A percentile compares a stretch with the other conserved stretches of the same genome.
phyloP scores from a whole-genome alignment of 2,888 invertebrate species.

The Linnaemya vulpina region DNA sequence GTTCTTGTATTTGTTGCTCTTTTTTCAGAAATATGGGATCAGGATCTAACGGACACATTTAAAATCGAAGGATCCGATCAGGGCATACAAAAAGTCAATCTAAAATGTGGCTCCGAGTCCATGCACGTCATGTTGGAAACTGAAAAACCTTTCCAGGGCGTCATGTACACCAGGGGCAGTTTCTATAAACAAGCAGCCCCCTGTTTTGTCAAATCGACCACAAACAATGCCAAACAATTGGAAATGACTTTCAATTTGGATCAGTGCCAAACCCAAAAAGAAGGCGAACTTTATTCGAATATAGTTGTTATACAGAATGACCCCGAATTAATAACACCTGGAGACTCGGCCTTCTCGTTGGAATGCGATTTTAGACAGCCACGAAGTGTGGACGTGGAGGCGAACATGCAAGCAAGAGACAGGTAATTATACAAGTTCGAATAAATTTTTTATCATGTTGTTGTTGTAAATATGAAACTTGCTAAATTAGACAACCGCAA shows the following conservation, averaged over 20 bases:
- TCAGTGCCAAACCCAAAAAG: slow-evolving; percentile 85
- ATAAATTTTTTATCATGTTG: not conserved
- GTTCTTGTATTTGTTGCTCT: not conserved
- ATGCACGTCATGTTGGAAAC: slow-evolving; percentile 84
- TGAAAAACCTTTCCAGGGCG: slow-evolving; percentile 85
- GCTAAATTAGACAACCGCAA: slow-evolving; percentile 80
- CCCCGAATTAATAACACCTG: slow-evolving; percentile 86
- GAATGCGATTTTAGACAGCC: slow-evolving; percentile 86
- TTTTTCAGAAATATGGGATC: slow-evolving; percentile 82
- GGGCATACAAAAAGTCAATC: slow-evolving; percentile 85
- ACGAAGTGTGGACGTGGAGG: slow-evolving; percentile 84
- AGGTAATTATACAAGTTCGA: slow-evolving; percentile 77
- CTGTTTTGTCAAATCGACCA: slow-evolving; percentile 85
- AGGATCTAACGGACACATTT: slow-evolving; percentile 85
- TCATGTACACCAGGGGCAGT: slow-evolving; percentile 86
- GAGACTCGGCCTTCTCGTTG: slow-evolving; percentile 87
- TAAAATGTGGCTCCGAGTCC: slow-evolving; percentile 85
- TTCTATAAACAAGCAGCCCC: slow-evolving; percentile 85
- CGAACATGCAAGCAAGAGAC: slow-evolving; percentile 83
- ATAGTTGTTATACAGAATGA: slow-evolving; percentile 87
- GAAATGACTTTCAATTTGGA: slow-evolving; percentile 85
- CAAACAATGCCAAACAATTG: slow-evolving; percentile 83
- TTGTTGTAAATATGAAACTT: slow-evolving; percentile 61
- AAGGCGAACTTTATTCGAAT: slow-evolving; percentile 85
- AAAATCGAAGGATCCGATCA: slow-evolving; percentile 85